Base-by-base conservation (phyloP, 2,888 invertebrate species). In the Drosophila picticornis region DNA sequence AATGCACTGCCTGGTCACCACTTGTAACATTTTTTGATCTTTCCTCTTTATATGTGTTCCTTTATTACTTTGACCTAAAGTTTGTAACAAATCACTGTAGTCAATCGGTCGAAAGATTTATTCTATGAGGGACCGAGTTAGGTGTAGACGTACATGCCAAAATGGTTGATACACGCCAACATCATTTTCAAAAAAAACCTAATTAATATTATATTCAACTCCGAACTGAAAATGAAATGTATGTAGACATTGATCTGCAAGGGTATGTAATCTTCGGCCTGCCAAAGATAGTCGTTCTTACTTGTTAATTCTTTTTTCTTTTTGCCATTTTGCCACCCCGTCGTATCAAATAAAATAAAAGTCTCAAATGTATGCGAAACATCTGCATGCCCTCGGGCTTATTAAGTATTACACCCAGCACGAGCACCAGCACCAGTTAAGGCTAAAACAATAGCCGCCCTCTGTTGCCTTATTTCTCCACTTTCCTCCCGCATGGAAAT, bases 371-470 rank as follows among this genome's bases (percentile, higher is more conserved):
- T 81, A 76, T 73, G 71, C 64, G 38, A 63, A 80, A 59, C 75
- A 67, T 75, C 75, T 81, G 70, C 84, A 79, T 72, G 73, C 87
- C 81, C 83, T 83, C 74, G 86, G 84, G 84, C 84, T 83, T 84
- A 82, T 86, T 81, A 86, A 74, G 77, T 75, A 69, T 77, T 55
- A 72, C 63, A 59, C 51, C 72, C 68, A 48, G 22, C 43, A 13
- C 13, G 1, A 40, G n/a, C 40, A n/a, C 57, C 72, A 48, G 27
- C 50, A 36, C 52, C 77, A 68, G 63, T 63, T 72, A 9, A 58
- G 57, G 57, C 60, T 55, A 72, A 68, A 73, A 77, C 77, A 77
- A 73, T 66, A 68, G 59, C 59, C 51, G 36, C 48, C 40, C 59
- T 56, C 31, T 55, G 55, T 55, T 29, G 2, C 27, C 29, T 2